Evolutionary conservation across 2,113 vertebrate species (phyloP).

Genomic region (Ageneiosus marmoratus): DNA sequence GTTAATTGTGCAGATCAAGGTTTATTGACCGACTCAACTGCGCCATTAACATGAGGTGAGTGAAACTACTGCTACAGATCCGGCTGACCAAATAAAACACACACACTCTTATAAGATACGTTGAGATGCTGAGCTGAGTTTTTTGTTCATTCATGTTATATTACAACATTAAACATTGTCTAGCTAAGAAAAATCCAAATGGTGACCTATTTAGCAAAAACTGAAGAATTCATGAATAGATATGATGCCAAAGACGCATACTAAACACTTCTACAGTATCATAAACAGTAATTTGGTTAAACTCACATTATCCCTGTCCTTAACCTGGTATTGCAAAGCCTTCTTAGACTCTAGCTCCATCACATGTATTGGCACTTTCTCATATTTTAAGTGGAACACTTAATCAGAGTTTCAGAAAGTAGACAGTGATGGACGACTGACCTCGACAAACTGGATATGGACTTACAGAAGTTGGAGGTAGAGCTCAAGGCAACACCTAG

Average conservation of each 20-base stretch:
- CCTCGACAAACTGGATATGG: conserved; percentile 28
- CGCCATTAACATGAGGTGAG: conserved; percentile 43
- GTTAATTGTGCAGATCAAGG: conserved; percentile 45
- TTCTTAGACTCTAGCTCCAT: background rate
- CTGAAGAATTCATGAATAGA: background rate
- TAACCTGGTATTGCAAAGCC: background rate
- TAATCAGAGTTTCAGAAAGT: conserved; percentile 20
- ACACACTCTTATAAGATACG: background rate
- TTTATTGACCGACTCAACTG: conserved; percentile 38
- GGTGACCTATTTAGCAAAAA: background rate
- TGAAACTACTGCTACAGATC: conserved; percentile 41
- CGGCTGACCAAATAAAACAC: conserved; percentile 12
- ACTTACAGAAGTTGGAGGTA: conserved; percentile 22
- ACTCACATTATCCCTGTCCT: background rate
- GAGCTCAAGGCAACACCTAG: conserved; percentile 4
- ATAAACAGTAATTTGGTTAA: background rate
- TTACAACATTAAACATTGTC: background rate
- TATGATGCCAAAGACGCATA: background rate
- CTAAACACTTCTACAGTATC: background rate
- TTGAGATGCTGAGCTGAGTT: background rate
- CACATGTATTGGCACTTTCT: conserved; percentile 18
- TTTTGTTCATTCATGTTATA: background rate
- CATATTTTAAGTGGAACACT: conserved; percentile 36
- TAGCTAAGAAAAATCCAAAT: background rate
- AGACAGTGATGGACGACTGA: conserved; percentile 39